Evolutionary conservation across 2,888 invertebrate species (phyloP).

Genomic region (Lordiphosa fenestrarum): DNA sequence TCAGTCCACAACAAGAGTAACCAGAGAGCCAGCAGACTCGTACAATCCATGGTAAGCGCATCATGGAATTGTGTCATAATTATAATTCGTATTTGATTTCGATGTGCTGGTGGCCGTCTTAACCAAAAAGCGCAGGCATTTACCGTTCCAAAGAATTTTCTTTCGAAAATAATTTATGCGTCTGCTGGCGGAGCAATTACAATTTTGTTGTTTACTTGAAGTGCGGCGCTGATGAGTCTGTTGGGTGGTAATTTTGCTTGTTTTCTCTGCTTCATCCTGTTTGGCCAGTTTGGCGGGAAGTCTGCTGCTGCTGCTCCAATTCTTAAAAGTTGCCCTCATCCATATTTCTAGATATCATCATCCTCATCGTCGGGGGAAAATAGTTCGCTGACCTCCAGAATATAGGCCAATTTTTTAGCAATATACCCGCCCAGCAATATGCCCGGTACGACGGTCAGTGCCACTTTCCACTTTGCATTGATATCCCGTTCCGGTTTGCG

Average conservation of each 20-base stretch:
- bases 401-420: constrained; percentile 27
- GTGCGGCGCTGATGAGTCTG: no score
- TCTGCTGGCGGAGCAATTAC: constrained; percentile 4
- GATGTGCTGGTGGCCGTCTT: not conserved
- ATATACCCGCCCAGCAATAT: constrained; percentile 27
- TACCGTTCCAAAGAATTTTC: constrained; percentile 6
- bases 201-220: not conserved
- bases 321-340: not conserved
- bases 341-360: constrained; percentile 23
- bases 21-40: not conserved
- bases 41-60: not conserved
- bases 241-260: not conserved
- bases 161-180: constrained; percentile 10
- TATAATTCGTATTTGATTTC: constrained; percentile 3
- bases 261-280: constrained; percentile 18
- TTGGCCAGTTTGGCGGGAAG: constrained; percentile 30
- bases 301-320: constrained; percentile 19
- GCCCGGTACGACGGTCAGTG: constrained; percentile 12
- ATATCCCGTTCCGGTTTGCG: not conserved
- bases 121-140: constrained; percentile 8
- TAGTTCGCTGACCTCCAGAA: constrained; percentile 28
- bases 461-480: not conserved
- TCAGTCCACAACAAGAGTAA: not conserved
- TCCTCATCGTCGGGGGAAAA: constrained; percentile 28
- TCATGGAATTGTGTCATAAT: constrained; percentile 16